Evolutionary conservation across 2,113 vertebrate species (phyloP).

Genomic region (Pardalotus punctatus): DNA sequence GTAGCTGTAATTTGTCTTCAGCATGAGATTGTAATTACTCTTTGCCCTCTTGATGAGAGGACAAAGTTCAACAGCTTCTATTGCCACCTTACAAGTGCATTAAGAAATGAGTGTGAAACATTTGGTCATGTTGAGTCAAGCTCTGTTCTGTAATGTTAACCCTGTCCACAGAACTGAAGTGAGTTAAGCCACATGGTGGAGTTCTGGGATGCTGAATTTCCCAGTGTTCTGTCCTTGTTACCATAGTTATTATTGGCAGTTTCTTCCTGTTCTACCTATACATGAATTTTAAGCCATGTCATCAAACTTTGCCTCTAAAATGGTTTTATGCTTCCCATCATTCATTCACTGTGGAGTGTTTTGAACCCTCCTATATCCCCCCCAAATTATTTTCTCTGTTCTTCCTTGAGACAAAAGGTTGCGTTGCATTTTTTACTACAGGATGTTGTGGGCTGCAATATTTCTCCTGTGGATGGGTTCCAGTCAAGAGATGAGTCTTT

Average conservation of each 20-base stretch:
- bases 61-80: background rate
- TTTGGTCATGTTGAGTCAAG: background rate
- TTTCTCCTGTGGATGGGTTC: conserved; percentile 84
- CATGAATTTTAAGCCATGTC: background rate
- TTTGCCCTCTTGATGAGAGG: background rate
- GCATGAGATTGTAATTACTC: background rate
- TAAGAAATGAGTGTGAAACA: background rate
- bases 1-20: background rate
- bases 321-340: background rate
- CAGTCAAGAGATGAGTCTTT: conserved; percentile 79
- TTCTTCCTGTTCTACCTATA: background rate
- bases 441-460: conserved; percentile 87
- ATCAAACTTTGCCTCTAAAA: background rate
- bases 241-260: background rate
- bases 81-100: background rate
- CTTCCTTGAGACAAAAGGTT: background rate
- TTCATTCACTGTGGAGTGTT: background rate
- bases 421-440: conserved; percentile 29
- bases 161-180: background rate
- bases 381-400: background rate
- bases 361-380: background rate
- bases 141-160: background rate
- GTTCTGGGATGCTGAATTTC: background rate
- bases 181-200: background rate
- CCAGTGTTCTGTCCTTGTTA: background rate